Percentiles rank a stretch among this genome's conserved stretches.
These are phyloP conservation scores for Ammospiza caudacuta DNA, from an alignment of 2,113 vertebrate species.

Conservation along the genomic window DNA sequence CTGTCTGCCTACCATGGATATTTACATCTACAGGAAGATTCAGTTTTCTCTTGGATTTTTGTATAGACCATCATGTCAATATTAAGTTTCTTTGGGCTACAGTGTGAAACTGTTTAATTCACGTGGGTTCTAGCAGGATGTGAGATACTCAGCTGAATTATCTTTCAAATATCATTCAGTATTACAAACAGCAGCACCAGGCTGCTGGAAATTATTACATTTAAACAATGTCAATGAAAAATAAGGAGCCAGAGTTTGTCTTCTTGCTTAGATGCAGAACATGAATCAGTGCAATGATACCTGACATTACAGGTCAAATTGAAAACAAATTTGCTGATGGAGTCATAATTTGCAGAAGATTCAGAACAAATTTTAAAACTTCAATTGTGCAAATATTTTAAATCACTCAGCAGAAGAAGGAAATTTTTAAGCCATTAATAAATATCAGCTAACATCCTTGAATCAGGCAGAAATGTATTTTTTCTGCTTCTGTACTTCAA, in stretches of 20 bases:
- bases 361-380: not conserved
- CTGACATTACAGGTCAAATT: conserved; percentile 26
- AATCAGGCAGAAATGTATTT: not conserved
- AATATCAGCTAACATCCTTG: not conserved
- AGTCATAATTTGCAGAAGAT: conserved; percentile 33
- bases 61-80: not conserved
- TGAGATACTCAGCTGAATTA: not conserved
- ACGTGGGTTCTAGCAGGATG: not conserved
- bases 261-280: conserved; percentile 16
- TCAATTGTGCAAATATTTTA: conserved; percentile 7
- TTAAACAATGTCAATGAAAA: conserved; percentile 41
- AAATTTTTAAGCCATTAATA: conserved; percentile 1
- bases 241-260: conserved; percentile 18
- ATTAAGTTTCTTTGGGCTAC: not conserved
- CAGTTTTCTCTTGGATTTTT: not conserved
- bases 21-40: not conserved
- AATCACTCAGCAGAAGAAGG: not conserved
- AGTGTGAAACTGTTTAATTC: not conserved
- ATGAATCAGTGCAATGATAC: not conserved
- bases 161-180: conserved; percentile 31
- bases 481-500: not conserved
- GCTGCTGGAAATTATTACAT: conserved; percentile 13
- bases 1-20: not conserved
- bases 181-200: conserved; percentile 8
- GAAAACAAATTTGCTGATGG: conserved; percentile 39